Base-by-base conservation (phyloP, 2,113 vertebrate genomes). In the Amblyornis subalaris region DNA sequence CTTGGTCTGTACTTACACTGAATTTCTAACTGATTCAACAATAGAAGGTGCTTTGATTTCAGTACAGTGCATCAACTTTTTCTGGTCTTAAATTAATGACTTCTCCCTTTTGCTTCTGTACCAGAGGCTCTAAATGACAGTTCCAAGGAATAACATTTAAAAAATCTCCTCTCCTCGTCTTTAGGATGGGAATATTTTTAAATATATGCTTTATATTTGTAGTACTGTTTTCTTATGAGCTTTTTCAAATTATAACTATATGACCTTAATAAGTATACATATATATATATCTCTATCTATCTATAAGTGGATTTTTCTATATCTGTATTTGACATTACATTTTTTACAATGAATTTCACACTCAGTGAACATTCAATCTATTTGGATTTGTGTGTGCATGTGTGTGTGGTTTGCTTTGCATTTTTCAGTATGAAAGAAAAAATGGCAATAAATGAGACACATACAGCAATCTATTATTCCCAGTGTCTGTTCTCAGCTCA, bases 41-140 rank as follows among this genome's bases (percentile, higher is more conserved):
- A 95, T 80, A 92, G 91, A 97, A 97, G 85, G 90, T 92, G 75
- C 88, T 97, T 96, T 97, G 96, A 97, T 97, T 97, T 96, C 31
- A 44, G 51, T 80, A 45, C 42, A 89, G 90, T 95, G 95, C 83
- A 93, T 93, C 96, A 96, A 92, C 87, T 97, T 96, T 95, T 94
- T 80, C 90, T 90, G 87, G 78, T 92, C 76, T 96, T 95, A 96
- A 97, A 97, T 96, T 97, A 97, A 98, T 97, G 83, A 93, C 71
- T 94, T 97, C 80, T 92, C 85, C 93, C 78, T 96, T 89, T 93
- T 96, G 86, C 84, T 95, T 88, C 57, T 94, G 96, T 92, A 96
- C 89, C 91, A 90, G 89, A 35, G 72, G 80, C 78, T 96, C 81
- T 96, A 93, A 95, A 86, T 91, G 94, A 96, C 62, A 95, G 75